A percentile compares a stretch with the other conserved stretches of the same genome.
Conservation (phyloP, 2,888 invertebrate genomes). For the Crematogaster levior region DNA sequence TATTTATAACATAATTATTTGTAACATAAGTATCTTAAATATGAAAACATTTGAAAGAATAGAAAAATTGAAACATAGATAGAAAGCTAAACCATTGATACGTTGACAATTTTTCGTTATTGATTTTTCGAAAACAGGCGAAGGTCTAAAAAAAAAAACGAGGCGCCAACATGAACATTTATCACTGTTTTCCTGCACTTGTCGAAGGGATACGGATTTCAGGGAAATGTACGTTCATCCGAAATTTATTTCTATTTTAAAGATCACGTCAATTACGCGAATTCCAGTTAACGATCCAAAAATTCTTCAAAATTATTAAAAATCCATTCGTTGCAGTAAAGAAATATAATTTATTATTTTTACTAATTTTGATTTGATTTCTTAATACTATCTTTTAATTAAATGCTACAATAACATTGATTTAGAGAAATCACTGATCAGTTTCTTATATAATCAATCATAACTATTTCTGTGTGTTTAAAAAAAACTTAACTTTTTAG, state of each 20-base stretch:
- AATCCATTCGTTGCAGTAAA: not conserved
- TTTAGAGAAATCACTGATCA: not conserved
- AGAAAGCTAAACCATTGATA: not conserved
- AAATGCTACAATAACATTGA: not conserved
- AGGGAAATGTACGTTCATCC: slow-evolving; percentile 11
- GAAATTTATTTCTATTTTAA: slow-evolving; percentile 33
- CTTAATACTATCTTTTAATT: not conserved
- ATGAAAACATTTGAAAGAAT: not conserved
- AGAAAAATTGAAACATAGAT: no score
- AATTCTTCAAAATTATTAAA: not conserved
- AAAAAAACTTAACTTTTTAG: not conserved
- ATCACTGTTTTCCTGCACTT: slow-evolving; percentile 33
- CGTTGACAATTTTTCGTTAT: slow-evolving; percentile 20
- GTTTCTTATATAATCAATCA: not conserved
- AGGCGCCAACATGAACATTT: slow-evolving; percentile 9
- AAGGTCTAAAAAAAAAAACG: slow-evolving; percentile 3
- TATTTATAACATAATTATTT: not conserved
- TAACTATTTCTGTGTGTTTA: not conserved
- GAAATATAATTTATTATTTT: not conserved
- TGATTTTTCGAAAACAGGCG: slow-evolving; percentile 19
- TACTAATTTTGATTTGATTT: no score
- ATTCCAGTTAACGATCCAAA: not conserved
- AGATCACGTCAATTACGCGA: not conserved
- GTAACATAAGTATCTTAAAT: not conserved
- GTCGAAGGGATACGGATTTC: slow-evolving; percentile 23